Conservation (phyloP, 2,888 invertebrate species). For the Celastrina argiolus region DNA sequence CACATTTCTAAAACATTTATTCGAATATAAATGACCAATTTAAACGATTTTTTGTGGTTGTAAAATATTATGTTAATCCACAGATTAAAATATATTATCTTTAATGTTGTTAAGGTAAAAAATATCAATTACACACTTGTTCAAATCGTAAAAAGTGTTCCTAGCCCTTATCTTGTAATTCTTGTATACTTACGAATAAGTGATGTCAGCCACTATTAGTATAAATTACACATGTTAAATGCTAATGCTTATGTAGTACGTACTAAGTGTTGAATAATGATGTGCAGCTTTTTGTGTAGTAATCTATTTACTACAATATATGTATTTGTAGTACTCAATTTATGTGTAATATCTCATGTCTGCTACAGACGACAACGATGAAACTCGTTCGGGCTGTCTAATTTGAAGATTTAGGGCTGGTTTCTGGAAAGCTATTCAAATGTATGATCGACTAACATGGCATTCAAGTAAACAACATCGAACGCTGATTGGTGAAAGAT, state of each 20-base stretch:
- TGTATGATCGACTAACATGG: too few relatives aligned
- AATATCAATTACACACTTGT: background rate
- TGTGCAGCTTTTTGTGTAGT: background rate
- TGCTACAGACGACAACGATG: too few relatives aligned
- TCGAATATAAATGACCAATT: too few relatives aligned
- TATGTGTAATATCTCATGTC: too few relatives aligned
- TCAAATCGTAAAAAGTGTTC: background rate
- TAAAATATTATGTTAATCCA: background rate
- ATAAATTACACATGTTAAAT: constrained; percentile 6
- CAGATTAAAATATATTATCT: background rate
- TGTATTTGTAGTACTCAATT: background rate
- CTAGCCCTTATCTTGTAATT: background rate
- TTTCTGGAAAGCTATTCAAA: too few relatives aligned
- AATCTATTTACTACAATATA: background rate
- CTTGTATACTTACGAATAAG: background rate
- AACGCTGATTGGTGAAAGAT: too few relatives aligned
- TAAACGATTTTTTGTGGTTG: too few relatives aligned
- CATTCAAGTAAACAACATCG: too few relatives aligned
- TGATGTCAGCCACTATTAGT: constrained; percentile 8
- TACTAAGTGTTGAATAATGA: background rate
- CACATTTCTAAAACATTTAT: too few relatives aligned
- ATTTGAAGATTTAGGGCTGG: too few relatives aligned
- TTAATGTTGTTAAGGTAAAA: background rate
- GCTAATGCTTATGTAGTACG: background rate
- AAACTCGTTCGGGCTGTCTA: too few relatives aligned